Evolutionary conservation across 2,113 vertebrate species (phyloP).

Genomic region (Atherinomorus stipes): DNA sequence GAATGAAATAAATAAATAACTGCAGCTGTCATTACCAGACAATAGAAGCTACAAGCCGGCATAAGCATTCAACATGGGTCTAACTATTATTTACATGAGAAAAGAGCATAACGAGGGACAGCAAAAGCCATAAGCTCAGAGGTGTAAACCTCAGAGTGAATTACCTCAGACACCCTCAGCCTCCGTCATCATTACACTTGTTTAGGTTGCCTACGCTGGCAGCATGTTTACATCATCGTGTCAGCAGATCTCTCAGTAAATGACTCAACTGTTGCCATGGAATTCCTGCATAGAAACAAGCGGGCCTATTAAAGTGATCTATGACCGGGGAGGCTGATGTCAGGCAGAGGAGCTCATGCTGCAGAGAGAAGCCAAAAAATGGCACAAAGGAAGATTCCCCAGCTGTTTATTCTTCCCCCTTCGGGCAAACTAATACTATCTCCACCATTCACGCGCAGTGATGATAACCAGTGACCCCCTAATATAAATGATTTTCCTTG

Average conservation of each 20-base stretch:
- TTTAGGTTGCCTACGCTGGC: conserved; percentile 19
- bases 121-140: background rate
- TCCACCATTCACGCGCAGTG: background rate
- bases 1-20: conserved; percentile 1
- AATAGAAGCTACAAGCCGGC: conserved; percentile 11
- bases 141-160: background rate
- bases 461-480: background rate
- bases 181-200: conserved; percentile 13
- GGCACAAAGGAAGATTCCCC: conserved; percentile 1
- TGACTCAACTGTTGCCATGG: conserved; percentile 60
- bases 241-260: conserved; percentile 1
- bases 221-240: conserved; percentile 41
- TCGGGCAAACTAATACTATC: background rate
- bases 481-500: too few species aligned
- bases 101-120: background rate
- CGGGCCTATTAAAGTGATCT: conserved; percentile 7
- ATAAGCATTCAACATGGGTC: background rate
- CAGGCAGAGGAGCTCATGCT: conserved; percentile 6
- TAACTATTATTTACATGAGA: background rate
- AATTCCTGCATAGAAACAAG: background rate
- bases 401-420: background rate
- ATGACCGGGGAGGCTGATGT: conserved; percentile 14
- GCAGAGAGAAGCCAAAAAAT: conserved; percentile 2
- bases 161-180: conserved; percentile 4
- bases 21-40: conserved; percentile 18